These are phyloP conservation scores for Falco columbarius DNA, from an alignment of 2,797 vertebrate species.

Conservation along the genomic window DNA sequence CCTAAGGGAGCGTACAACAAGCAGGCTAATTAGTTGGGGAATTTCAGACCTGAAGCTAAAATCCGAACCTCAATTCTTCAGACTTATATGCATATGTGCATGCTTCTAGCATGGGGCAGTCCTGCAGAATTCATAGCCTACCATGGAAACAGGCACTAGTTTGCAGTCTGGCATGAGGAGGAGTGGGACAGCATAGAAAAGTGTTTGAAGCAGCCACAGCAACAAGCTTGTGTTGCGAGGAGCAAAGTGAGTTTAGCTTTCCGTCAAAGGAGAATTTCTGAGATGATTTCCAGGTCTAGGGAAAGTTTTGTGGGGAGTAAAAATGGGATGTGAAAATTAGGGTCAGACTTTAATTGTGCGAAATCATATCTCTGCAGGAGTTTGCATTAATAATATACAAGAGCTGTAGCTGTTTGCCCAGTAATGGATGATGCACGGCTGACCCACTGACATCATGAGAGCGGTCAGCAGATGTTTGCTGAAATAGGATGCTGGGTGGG, in stretches of 20 bases:
- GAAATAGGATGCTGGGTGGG: not conserved
- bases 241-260: not conserved
- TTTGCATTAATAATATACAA: accelerated
- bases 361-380: not conserved
- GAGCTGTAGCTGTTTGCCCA: not conserved
- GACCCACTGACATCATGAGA: not conserved
- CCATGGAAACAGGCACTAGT: not conserved
- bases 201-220: not conserved
- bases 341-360: not conserved
- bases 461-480: not conserved
- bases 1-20: not conserved
- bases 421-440: not conserved
- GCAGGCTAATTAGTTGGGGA: not conserved
- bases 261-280: not conserved
- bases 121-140: not conserved
- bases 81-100: accelerated
- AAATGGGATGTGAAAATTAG: not conserved
- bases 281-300: not conserved
- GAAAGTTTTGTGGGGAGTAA: not conserved
- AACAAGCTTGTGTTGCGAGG: not conserved
- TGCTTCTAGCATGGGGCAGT: not conserved
- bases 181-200: accelerated
- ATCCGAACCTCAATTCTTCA: not conserved
- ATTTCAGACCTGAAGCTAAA: not conserved
- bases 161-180: not conserved